phyloP scores from a whole-genome alignment of 2,113 vertebrate genomes.

The Nothoprocta perdicaria region DNA sequence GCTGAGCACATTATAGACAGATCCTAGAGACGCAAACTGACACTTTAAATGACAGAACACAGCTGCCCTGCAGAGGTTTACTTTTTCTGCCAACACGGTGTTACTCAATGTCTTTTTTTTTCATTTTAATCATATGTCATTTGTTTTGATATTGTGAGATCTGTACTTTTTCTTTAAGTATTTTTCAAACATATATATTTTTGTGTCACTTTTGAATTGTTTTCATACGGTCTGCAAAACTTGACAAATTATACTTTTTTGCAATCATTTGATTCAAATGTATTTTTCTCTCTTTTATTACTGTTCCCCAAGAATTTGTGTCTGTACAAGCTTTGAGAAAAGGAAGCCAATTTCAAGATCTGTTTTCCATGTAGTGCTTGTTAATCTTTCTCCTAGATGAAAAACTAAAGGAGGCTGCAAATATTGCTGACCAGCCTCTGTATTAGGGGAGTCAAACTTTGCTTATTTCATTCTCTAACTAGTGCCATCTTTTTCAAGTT shows the following conservation, averaged over 20 bases:
- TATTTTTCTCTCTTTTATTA: slow-evolving; percentile 37
- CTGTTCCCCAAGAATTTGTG: neutral
- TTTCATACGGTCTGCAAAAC: slow-evolving; percentile 62
- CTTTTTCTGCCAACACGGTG: slow-evolving; percentile 58
- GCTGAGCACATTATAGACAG: slow-evolving; percentile 7
- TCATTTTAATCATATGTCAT: slow-evolving; percentile 46
- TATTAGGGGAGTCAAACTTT: neutral
- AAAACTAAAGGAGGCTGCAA: slow-evolving; percentile 28
- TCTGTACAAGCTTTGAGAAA: neutral
- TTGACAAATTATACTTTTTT: slow-evolving; percentile 66
- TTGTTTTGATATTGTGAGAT: slow-evolving; percentile 65
- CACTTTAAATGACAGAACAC: slow-evolving; percentile 63
- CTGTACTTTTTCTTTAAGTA: slow-evolving; percentile 59
- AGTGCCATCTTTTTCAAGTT: neutral
- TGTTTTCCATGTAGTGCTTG: slow-evolving; percentile 22
- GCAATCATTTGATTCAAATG: slow-evolving; percentile 38
- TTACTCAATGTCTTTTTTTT: slow-evolving; percentile 43
- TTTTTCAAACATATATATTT: slow-evolving; percentile 69
- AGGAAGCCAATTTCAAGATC: slow-evolving; percentile 11
- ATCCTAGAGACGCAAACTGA: slow-evolving; percentile 62
- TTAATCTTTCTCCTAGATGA: slow-evolving; percentile 14
- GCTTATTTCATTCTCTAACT: neutral
- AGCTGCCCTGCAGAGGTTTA: slow-evolving; percentile 63
- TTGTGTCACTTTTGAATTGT: slow-evolving; percentile 70
- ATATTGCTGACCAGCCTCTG: neutral